Base-by-base conservation (phyloP, 2,888 invertebrate genomes). In the Campaea margaritaria region DNA sequence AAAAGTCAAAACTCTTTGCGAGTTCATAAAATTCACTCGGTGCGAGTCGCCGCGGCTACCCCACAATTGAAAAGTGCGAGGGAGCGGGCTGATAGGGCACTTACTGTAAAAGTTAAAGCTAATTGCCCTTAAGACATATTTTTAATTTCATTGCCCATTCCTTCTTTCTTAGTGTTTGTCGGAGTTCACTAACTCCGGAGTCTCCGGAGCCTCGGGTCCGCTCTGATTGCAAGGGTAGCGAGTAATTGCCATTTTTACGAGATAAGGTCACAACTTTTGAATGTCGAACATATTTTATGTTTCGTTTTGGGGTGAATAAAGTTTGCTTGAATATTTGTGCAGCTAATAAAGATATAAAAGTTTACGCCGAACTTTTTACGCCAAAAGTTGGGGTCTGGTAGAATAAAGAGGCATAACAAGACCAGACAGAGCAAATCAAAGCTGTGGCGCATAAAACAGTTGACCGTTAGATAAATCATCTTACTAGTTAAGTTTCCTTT, bases 111-210 rank as follows among this genome's bases (percentile, higher is more conserved):
- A 92, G 92, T 92, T 92, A 87, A 89, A 88, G 91, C 93, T 93
- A 93, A 93, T 93, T 93, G 92, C 93, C 93, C 93, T 92, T 91
- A 93, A 93, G 93, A 93, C 93, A 93, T 93, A 93, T 93, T 93
- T 93, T 93, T 93, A 93, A 93, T 93, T 93, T 93, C 93, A 93
- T 93, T 93, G 92, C 89, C 85, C 87, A 85, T 87, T 89, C 85
- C 83, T 91, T 83, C 86, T 89, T 87, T 89, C 86, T 86, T 86
- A 87, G 87, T 85, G 81, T 87, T 89, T 85, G 85, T 76, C 75
- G 82, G 87, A 89, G 87, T 88, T 88, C 83, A 87, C 82, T 82
- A 86, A 87, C 81, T 84, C 79, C 69, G 43, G 15, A 51, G 51
- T 43, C 46, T 34, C 34, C 14, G 31, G 36, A 46, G 57, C 16